Base-by-base conservation (phyloP, 2,888 invertebrate genomes). In the Polyommatus icarus region DNA sequence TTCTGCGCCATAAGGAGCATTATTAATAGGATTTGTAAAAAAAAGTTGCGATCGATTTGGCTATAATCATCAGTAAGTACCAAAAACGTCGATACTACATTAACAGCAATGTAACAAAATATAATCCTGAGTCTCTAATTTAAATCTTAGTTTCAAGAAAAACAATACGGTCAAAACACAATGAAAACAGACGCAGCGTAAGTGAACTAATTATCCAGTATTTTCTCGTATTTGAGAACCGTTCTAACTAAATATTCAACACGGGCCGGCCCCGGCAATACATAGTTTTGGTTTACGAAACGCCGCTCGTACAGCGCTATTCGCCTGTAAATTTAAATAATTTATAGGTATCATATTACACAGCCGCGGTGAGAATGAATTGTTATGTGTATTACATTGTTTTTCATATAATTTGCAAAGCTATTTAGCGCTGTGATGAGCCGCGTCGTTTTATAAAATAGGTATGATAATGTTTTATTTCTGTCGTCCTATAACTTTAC, bases 241-340 rank as follows among this genome's bases (percentile, higher is more conserved):
- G 86, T 87, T 88, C 88, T 84, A 83, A 86, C 84, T 86, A 85
- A 89, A 91, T 90, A 90, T 89, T 87, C 88, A 85, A 85, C 85
- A 87, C 84, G 82, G 84, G 84, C 86, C 79, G 75, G 79, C 85
- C 85, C 87, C 84, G 82, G 84, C 84, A 89, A 90, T 91, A 91
- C 90, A 92, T 91, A 89, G 91, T 91, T 91, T 89, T 86, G 85
- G 86, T 87, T 84, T 91, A 91, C 90, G 91, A 89, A 90, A 86
- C 84, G 83, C 80, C 84, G 83, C 67, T 67, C 67, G 80, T 80
- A 87, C 82, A 90, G 86, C 61, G 88, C n/a, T 61, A 54, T 75
- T 24, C 24, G 75, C 73, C 24, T 75, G 46, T 50, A 75, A 75
- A 59, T 59, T 73, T 73, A 77, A 46, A 72, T 71, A 71, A 77